These are phyloP conservation scores for Athripsodes cinereus DNA, from an alignment of 2,888 invertebrate genomes.

Conservation along the genomic window DNA sequence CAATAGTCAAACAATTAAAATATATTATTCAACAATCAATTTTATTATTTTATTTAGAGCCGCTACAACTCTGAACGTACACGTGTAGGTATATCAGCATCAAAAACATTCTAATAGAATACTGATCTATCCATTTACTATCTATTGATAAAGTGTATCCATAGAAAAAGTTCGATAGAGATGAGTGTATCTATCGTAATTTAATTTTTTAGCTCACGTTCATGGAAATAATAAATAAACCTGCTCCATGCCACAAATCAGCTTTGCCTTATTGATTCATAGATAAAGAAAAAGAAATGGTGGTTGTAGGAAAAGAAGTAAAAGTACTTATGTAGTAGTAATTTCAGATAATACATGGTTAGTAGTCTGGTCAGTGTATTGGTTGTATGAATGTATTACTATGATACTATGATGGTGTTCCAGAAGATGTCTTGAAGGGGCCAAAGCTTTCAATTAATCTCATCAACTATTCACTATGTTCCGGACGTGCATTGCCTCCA, in stretches of 20 bases:
- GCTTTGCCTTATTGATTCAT: neutral
- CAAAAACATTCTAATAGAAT: no score
- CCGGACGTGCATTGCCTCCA: neutral
- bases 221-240: neutral
- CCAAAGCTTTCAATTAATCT: constrained; percentile 1
- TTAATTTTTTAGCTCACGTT: constrained; percentile 2
- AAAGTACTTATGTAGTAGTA: neutral
- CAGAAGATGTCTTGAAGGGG: neutral
- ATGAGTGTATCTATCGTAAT: neutral
- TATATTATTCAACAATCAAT: no score
- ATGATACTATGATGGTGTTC: neutral
- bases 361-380: neutral
- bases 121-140: no score
- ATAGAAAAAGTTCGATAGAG: neutral
- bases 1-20: no score
- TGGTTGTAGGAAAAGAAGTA: neutral
- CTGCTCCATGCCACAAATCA: neutral
- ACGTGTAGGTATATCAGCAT: no score
- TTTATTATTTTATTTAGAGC: no score
- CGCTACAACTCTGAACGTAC: no score
- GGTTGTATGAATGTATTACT: neutral
- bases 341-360: neutral
- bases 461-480: neutral
- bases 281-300: no score
- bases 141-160: neutral